Conservation (phyloP, 2,888 invertebrate genomes). For the Amitus sp. region DNA sequence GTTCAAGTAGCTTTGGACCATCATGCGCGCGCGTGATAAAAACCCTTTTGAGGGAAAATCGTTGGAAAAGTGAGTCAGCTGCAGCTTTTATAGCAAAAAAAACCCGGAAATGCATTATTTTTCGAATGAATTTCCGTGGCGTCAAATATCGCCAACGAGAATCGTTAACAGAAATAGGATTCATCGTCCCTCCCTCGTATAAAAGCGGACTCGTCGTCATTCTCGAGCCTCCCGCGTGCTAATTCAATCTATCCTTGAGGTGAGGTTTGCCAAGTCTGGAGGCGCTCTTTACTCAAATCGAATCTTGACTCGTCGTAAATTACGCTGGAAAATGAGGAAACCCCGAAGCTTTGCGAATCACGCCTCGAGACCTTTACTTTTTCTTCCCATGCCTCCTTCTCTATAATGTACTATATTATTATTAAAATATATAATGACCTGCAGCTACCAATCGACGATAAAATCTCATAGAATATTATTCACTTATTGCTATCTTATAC, state of each 20-base stretch:
- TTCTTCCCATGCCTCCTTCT: slow-evolving; percentile 38
- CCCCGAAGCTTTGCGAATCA: slow-evolving; percentile 13
- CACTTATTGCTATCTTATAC: too few species aligned
- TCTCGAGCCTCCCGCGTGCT: slow-evolving; percentile 26
- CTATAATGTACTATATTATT: too few species aligned
- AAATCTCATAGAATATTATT: too few species aligned
- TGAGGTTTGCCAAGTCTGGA: slow-evolving; percentile 39
- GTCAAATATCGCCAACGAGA: neutral
- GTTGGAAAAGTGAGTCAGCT: neutral
- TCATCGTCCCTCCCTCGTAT: too few species aligned
- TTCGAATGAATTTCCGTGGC: neutral
- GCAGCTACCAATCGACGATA: too few species aligned
- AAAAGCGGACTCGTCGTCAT: slow-evolving; percentile 43
- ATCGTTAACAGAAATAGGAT: neutral
- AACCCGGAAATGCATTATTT: too few species aligned
- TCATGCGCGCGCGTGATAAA: too few species aligned
- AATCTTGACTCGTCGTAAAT: slow-evolving; percentile 15
- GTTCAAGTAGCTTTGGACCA: too few species aligned
- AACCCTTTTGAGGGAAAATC: neutral
- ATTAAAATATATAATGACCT: too few species aligned
- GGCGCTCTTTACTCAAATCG: slow-evolving; percentile 29
- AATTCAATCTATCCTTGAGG: slow-evolving; percentile 38
- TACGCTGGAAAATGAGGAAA: slow-evolving; percentile 19
- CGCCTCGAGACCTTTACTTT: slow-evolving; percentile 8
- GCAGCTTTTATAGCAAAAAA: neutral